Base-by-base conservation (phyloP, 2,888 invertebrate species). In the Boloria euphrosyne region DNA sequence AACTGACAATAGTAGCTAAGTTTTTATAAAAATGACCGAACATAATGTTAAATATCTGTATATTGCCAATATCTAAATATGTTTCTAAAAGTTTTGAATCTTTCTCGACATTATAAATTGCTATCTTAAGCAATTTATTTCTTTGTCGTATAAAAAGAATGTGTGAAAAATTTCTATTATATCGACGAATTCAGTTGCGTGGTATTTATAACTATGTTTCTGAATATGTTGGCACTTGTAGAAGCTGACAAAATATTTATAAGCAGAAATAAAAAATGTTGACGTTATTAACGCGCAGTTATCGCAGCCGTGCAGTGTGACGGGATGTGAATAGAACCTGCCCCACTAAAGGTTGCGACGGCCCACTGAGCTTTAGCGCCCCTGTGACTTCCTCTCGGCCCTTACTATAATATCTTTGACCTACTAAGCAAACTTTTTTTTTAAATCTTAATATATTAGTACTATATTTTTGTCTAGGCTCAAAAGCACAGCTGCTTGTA, bases 311-410 rank as follows among this genome's bases (percentile, higher is more conserved):
- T 38, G 43, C 46, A 43, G 44, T 50, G 16, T 50, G 47, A 22
- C 49, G 27, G 17, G 43, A 62, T 53, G 46, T 52, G 57, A 66
- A 62, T 52, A 66, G 57, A 58, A 14, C 51, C 31, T 50, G 49
- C 38, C 61, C n/a, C 51, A 18, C 31, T 55, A 57, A 57, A 62
- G 62, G 62, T 55, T 58, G 57, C 16, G 61, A 50, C 65, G 53
- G 59, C 60, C 49, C 65, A 66, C 43, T 66, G 60, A 66, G 38
- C 61, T 51, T 59, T 66, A 50, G 55, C 55, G 17, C 52, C 64
- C 58, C 46, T 31, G 17, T 51, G 31, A 52, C 17, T 64, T 64
- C 50, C 51, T 27, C 58, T 58, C 58, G 31, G 51, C 46, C 31
- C 17, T 46, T 46, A 31, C 13, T 27, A 31, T 44, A 64, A 38